Percentiles rank a stretch among this genome's conserved stretches.
Evolutionary conservation across 1,140 invertebrate species (phyloP).

Genomic region (Pseudomyrmex dendroicus): DNA sequence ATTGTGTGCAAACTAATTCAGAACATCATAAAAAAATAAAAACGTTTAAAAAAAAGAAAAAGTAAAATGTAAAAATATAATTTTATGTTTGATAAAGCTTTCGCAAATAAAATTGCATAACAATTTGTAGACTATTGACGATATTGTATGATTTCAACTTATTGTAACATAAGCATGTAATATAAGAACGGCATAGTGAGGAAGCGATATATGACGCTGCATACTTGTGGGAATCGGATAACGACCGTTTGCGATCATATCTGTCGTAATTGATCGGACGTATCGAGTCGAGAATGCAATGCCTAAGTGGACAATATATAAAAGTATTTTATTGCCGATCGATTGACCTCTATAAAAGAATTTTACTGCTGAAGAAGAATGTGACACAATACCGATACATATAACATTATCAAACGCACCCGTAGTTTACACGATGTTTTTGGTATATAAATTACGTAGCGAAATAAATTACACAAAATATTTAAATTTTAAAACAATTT

Average conservation of each 20-base stretch:
- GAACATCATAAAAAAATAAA: background rate
- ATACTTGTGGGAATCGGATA: background rate
- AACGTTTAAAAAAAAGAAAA: background rate
- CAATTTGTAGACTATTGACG: background rate
- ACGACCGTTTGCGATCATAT: constrained; percentile 15
- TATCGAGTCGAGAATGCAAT: constrained; percentile 28
- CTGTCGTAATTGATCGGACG: constrained; percentile 41
- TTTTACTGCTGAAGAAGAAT: constrained; percentile 23
- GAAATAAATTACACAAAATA: background rate
- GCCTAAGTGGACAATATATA: constrained; percentile 34
- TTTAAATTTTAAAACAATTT: background rate
- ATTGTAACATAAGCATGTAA: background rate
- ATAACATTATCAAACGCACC: background rate
- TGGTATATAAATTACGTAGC: background rate
- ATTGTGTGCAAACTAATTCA: background rate
- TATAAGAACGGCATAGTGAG: background rate
- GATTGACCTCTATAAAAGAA: constrained; percentile 32
- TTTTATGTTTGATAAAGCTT: background rate
- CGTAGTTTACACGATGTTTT: background rate
- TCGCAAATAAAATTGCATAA: background rate
- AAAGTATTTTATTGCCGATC: constrained; percentile 38
- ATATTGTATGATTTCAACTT: constrained; percentile 1
- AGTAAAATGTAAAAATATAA: background rate
- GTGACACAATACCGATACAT: background rate
- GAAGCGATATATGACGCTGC: constrained; percentile 8